These are phyloP conservation scores for Silurus meridionalis DNA, from an alignment of 2,113 vertebrate genomes.

Conservation along the genomic window DNA sequence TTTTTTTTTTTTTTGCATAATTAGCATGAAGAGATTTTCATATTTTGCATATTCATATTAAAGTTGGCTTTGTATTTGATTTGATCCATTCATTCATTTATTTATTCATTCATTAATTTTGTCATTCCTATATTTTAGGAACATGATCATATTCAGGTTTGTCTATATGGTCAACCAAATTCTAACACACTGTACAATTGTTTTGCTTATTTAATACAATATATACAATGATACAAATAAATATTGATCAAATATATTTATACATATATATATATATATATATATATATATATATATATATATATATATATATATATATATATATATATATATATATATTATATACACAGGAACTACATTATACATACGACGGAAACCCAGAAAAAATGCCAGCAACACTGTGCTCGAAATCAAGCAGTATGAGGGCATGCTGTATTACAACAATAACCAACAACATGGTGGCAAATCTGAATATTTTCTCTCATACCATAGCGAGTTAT, in stretches of 20 bases:
- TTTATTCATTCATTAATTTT: neutral
- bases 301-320: too few species aligned
- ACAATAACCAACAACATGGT: neutral
- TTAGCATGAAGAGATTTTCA: neutral
- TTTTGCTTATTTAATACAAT: neutral
- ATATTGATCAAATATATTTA: too few species aligned
- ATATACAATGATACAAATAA: neutral
- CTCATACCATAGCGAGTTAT: neutral
- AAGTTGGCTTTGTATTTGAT: neutral
- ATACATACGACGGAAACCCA: neutral
- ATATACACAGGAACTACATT: too few species aligned
- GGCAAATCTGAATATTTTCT: neutral
- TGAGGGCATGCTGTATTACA: neutral
- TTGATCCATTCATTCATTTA: neutral
- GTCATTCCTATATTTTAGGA: neutral
- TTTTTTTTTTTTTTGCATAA: neutral
- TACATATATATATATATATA: too few species aligned
- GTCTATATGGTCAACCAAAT: neutral
- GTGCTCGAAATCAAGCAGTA: neutral
- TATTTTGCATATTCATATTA: neutral
- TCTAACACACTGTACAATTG: neutral
- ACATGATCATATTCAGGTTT: neutral
- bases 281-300: too few species aligned
- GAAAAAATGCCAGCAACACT: too few species aligned
- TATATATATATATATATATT: too few species aligned